Base-by-base conservation (phyloP, 2,113 vertebrate genomes). In the Lagopus muta region DNA sequence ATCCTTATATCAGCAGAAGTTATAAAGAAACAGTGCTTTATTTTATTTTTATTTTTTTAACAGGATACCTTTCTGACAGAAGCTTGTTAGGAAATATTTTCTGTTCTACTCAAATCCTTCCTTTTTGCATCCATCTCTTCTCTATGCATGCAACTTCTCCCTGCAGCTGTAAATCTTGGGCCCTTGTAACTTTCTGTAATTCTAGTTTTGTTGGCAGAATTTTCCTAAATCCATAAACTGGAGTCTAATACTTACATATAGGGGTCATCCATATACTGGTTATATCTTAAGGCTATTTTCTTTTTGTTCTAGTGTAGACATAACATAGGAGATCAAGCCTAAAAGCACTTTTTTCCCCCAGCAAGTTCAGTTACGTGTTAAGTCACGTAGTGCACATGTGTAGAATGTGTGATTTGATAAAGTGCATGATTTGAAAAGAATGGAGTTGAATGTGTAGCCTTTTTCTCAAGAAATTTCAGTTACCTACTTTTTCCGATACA, bases 1-100 rank as follows among this genome's bases (percentile, higher is more conserved):
- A 28, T 84, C 36, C 70, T 87, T 14, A 71, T 73, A 1, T 57
- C 83, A 36, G 27, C 25, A 86, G 43, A 77, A 67, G 28, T 83
- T 79, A 47, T 2, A 81, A 13, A 69, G 50, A 60, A 94, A 45
- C 15, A 76, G n/a, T 8, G 7, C 8, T 2, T 32, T 15, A 30
- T 16, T 22, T 24, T 50, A 38, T 10, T 38, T 38, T 38, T 10
- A 38, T 38, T 64, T 38, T 38, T 65, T 13, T 17, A 85, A 21
- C 48, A 52, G 65, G 12, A 34, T 79, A 40, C 13, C 11, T 90
- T 91, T 81, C 55, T 88, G 47, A n/a, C 28, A 71, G 45, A 25
- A 73, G 52, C 32, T 67, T 88, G 91, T 80, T 47, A 60, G 50
- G 67, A 91, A 18, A 47, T 74, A 0, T 75, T 92, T 91, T 82